These are phyloP conservation scores for Drosophila prostipennis DNA, from an alignment of 2,888 invertebrate species.

Conservation along the genomic window DNA sequence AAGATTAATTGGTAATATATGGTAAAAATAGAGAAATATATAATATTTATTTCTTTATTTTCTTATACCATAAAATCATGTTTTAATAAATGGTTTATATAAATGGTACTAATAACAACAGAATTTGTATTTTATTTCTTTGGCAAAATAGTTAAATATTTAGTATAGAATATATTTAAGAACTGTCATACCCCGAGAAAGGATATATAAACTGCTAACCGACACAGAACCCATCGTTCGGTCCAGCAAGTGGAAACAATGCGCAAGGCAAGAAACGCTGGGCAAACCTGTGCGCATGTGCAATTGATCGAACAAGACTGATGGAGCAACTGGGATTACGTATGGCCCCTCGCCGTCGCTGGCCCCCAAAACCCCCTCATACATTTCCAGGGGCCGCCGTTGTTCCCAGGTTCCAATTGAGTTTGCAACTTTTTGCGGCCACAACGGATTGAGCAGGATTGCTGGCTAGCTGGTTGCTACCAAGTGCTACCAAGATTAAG, in stretches of 20 bases:
- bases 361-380: not conserved
- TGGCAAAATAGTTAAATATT: too few species aligned
- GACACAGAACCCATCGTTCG: slow-evolving; percentile 15
- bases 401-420: slow-evolving; percentile 65
- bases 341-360: slow-evolving; percentile 33
- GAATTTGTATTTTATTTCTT: too few species aligned
- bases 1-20: too few species aligned
- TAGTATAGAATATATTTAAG: too few species aligned
- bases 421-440: slow-evolving; percentile 74
- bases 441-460: slow-evolving; percentile 59
- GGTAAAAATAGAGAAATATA: too few species aligned
- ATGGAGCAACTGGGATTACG: slow-evolving; percentile 82
- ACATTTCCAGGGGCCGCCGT: not conserved
- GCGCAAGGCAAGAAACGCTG: slow-evolving; percentile 51
- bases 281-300: slow-evolving; percentile 79
- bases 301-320: slow-evolving; percentile 83
- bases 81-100: too few species aligned
- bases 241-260: slow-evolving; percentile 66
- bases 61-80: too few species aligned
- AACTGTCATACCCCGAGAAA: not conserved
- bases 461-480: slow-evolving; percentile 30
- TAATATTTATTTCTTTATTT: too few species aligned
- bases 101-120: too few species aligned
- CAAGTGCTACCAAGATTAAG: slow-evolving; percentile 32
- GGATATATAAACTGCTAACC: slow-evolving; percentile 5